Conservation (phyloP, 2,113 vertebrate species). For the Podarcis cretensis region DNA sequence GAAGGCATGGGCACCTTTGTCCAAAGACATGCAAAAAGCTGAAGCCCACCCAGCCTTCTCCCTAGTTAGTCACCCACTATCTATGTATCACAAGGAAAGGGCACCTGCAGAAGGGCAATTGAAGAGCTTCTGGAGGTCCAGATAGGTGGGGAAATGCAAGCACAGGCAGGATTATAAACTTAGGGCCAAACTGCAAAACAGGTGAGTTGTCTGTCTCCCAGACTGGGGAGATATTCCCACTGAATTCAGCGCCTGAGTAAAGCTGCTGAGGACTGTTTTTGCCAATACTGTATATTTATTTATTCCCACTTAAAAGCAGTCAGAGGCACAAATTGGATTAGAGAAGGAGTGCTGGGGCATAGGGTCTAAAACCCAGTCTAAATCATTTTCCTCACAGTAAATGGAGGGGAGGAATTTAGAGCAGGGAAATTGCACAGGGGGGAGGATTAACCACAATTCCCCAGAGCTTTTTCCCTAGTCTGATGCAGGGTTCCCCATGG, state of each 20-base stretch:
- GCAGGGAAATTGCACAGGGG: background rate
- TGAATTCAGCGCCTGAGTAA: background rate
- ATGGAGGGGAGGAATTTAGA: background rate
- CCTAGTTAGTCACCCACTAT: no score
- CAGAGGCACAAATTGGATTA: background rate
- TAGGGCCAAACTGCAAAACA: no score
- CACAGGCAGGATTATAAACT: no score
- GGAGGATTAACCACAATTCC: background rate
- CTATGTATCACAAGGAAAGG: no score
- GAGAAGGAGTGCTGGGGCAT: background rate
- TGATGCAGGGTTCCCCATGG: background rate
- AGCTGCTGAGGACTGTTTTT: background rate
- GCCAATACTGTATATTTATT: background rate
- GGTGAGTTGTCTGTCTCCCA: no score
- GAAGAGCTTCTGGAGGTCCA: no score
- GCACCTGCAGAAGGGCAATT: no score
- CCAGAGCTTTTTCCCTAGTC: no score
- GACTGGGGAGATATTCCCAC: background rate
- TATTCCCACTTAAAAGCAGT: background rate
- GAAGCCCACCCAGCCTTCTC: no score
- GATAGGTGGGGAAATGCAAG: no score
- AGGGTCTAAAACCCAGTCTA: background rate
- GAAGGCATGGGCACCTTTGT: no score
- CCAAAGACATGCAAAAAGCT: no score
- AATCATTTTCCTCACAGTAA: background rate